A percentile compares a stretch with the other conserved stretches of the same genome.
These are phyloP conservation scores for Orthosia incerta DNA, from an alignment of 2,888 invertebrate genomes.

Conservation along the genomic window DNA sequence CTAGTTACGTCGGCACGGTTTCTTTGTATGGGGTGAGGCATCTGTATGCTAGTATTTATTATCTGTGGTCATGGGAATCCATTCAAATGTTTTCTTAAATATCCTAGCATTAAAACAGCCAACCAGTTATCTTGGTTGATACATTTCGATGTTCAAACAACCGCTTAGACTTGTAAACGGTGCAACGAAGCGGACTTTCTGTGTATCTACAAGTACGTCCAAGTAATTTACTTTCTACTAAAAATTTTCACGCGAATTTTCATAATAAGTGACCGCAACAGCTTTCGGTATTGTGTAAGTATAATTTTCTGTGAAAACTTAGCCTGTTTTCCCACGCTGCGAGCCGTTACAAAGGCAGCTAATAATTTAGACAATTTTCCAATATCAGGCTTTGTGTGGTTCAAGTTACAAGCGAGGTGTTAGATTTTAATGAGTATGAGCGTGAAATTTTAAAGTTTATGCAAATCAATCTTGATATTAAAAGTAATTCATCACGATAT, in stretches of 20 bases:
- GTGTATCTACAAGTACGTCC: slow-evolving; percentile 26
- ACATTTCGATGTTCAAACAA: slow-evolving; percentile 8
- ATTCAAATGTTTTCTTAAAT: background rate
- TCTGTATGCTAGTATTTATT: no score
- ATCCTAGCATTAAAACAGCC: background rate
- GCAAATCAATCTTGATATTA: no score
- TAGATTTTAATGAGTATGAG: no score
- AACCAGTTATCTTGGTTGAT: background rate
- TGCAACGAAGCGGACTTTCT: slow-evolving; percentile 1
- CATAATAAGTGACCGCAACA: slow-evolving; percentile 64
- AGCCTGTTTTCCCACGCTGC: slow-evolving; percentile 87
- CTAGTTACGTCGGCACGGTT: no score
- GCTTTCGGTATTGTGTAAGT: slow-evolving; percentile 71
- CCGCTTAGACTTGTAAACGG: slow-evolving; percentile 19
- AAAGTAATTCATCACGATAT: no score
- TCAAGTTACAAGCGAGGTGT: slow-evolving; percentile 58
- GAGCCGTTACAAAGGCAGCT: slow-evolving; percentile 83
- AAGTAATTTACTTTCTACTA: slow-evolving; percentile 29
- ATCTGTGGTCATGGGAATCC: background rate
- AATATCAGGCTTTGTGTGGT: slow-evolving; percentile 81
- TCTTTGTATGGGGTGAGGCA: no score
- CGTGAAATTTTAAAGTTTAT: no score
- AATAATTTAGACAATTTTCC: slow-evolving; percentile 91
- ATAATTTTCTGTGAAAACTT: slow-evolving; percentile 82
- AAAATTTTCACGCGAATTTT: slow-evolving; percentile 43